Base-by-base conservation (phyloP, 2,797 vertebrate species). In the Sebastiscus albofasciatus region DNA sequence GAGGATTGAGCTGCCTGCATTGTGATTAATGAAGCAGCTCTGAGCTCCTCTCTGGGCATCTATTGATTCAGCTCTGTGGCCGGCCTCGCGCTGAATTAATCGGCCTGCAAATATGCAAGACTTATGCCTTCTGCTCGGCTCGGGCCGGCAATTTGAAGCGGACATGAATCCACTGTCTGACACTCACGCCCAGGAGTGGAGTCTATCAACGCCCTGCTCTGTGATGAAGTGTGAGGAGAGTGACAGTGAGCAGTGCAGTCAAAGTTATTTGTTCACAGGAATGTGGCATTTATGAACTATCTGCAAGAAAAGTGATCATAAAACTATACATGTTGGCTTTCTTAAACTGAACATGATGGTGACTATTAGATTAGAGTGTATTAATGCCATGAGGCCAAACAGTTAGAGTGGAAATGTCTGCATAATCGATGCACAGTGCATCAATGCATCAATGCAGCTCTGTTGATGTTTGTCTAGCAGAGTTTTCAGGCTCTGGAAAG, bases 21-120 rank as follows among this genome's bases (percentile, higher is more conserved):
- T 82, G 87, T 92, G 92, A 96, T 95, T 93, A 94, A 95, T 94
- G 93, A 93, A 89, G 90, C 85, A 24, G 77, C 79, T 87, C 80
- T 73, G 67, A 92, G 82, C 82, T 84, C 80, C 84, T 88, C 88
- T 90, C 87, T 79, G 83, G 86, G 85, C 81, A 84, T 90, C 82
- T 93, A 93, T 93, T 83, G 93, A 94, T 94, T 86, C 80, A 58
- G 52, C 68, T 58, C 81, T n/a, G 65, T 62, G 81, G 81, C 77
- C 58, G 72, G 77, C 80, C 81, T 77, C 7, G 14, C 29, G 16
- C 87, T 84, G 83, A 90, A 95, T 95, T 92, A 87, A 92, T 94
- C 88, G 90, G 81, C 89, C 82, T 75, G 75, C 71, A 89, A 87
- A 92, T 94, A 93, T 93, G 92, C 90, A 86, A 87, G 89, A 91